Base-by-base conservation (phyloP, 1,140 invertebrate genomes). In the Pogonomyrmex barbatus region DNA sequence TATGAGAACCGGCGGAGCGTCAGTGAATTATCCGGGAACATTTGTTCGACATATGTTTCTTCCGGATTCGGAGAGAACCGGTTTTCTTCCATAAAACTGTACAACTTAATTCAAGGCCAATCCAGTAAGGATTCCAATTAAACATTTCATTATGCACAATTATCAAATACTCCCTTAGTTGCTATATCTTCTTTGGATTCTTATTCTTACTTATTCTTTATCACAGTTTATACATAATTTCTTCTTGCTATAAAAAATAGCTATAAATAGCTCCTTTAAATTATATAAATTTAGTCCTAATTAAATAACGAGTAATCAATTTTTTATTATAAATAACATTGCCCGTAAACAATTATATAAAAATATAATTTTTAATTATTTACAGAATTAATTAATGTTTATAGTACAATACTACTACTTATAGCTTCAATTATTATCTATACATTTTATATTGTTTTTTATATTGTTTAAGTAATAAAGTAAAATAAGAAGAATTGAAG, bases 11-110 rank as follows among this genome's bases (percentile, higher is more conserved):
- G 54, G 42, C 79, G 68, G 17, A 63, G 42, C 54, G 68, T 75
- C 68, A 60, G 54, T 75, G 68, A 83, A 82, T 82, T 82, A 82
- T 73, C 67, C 67, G 67, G 54, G 17, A 82, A 83, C 79, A 83
- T 83, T 83, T 83, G 79, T 62, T 60, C 68, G 68, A 83, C 79
- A 83, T 83, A 73, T 83, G 79, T 83, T 85, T 70, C 79, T 83
- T 86, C 85, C 76, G 75, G 77, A 86, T 82, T 86, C 78, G 39
- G 30, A 60, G 63, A 58, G 24, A 85, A 85, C 82, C 73, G 82
- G 82, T 85, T 85, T 50, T 56, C 82, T 54, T 67, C 47, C 36
- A 42, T 79, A 63, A 77, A 85, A n/a, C 30, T 85, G 10, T 65
- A 78, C 47, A 65, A 52, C 24, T 85, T 67, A 79, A 76, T 85